A percentile compares a stretch with the other conserved stretches of the same genome.
phyloP scores from a whole-genome alignment of 2,113 vertebrate species.

The Upupa epops region DNA sequence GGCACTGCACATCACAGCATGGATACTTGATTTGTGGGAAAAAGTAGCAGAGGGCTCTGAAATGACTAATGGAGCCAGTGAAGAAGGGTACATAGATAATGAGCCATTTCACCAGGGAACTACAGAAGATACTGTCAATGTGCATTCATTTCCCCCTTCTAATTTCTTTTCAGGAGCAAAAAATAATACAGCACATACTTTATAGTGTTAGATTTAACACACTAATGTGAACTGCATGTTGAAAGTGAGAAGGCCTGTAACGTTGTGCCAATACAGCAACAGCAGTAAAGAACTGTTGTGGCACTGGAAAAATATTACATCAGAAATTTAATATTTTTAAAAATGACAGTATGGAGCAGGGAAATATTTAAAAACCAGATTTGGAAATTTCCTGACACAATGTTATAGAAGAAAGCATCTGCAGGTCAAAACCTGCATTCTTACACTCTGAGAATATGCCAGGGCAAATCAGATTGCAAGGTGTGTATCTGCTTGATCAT shows the following conservation, averaged over 20 bases:
- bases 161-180: neutral
- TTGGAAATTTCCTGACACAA: neutral
- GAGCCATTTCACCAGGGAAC: neutral
- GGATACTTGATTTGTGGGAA: neutral
- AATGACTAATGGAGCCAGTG: neutral
- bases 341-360: neutral
- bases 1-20: neutral
- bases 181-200: neutral
- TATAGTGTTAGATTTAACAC: neutral
- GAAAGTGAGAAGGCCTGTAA: neutral
- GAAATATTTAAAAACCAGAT: neutral
- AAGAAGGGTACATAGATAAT: neutral
- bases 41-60: neutral
- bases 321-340: neutral
- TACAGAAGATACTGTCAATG: neutral
- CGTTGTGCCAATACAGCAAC: neutral
- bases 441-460: neutral
- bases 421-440: neutral
- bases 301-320: too few species aligned
- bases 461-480: slow-evolving; percentile 51
- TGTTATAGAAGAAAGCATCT: neutral
- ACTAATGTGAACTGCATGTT: neutral
- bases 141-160: neutral
- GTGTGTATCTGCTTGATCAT: slow-evolving; percentile 5
- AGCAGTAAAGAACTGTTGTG: neutral